Base-by-base conservation (phyloP, 2,113 vertebrate species). In the Nyctereutes procyonoides region DNA sequence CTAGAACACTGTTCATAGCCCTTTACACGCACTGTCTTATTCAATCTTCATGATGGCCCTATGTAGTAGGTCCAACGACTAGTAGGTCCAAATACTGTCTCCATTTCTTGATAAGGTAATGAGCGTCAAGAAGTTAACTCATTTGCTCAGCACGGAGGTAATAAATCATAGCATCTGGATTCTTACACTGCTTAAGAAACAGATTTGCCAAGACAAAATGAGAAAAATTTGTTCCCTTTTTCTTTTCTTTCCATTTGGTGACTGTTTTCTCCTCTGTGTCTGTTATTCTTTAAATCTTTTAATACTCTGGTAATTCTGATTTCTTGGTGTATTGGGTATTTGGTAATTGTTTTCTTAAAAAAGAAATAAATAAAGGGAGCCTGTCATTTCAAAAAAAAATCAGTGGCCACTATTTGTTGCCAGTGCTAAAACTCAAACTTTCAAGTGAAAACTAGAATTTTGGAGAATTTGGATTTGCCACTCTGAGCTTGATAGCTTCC, bases 121-220 rank as follows among this genome's bases (percentile, higher is more conserved):
- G 10, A 20, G 32, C n/a, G 55, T 26, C 26, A 73, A 79, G 60
- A 83, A 83, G 65, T 63, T 51, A 76, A 94, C 28, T 77, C n/a
- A 80, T 90, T 88, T 67, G 28, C 60, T 97, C 3, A 51, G 58
- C 35, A 74, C 2, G n/a, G 38, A 51, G 60, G 30, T 56, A 32
- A 48, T 86, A 73, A 77, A 6, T 65, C 48, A 24, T 14, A 43
- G 43, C 86, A 16, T 30, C 56, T 67, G 90, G 30, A 51, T 92
- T 95, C 51, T 62, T 26, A n/a, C 38, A 67, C 30, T 43, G 38
- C 63, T 82, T 56, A 92, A 85, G 71, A 93, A 95, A 28, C 55
- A 95, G 35, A 85, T 94, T 90, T 87, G 69, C 32, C 76, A 67
- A 90, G 76, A 43, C 43, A 84, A 89, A 88, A 35, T n/a, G 32